Evolutionary conservation across 1,140 invertebrate genomes (phyloP).

Genomic region (Solenopsis fugax): DNA sequence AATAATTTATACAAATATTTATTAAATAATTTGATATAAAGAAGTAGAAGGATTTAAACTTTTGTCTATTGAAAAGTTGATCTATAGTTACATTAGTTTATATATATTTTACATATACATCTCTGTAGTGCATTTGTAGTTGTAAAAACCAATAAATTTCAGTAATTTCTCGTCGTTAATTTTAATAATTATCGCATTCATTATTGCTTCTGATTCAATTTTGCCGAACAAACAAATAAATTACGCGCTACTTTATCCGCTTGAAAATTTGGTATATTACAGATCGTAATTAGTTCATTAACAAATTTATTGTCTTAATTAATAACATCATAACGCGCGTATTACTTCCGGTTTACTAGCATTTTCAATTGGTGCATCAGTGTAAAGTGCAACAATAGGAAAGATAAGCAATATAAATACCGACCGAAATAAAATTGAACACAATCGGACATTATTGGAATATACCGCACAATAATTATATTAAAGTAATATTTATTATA

Average conservation of each 20-base stretch:
- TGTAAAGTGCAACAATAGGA: slow-evolving; percentile 21
- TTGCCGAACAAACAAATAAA: slow-evolving; percentile 49
- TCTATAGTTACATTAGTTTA: background rate
- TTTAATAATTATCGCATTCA: slow-evolving; percentile 49
- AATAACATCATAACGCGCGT: slow-evolving; percentile 46
- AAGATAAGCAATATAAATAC: slow-evolving; percentile 47
- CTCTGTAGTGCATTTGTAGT: background rate
- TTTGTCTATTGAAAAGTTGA: background rate
- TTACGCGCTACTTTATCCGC: slow-evolving; percentile 30
- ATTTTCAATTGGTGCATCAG: slow-evolving; percentile 37
- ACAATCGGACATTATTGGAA: slow-evolving; percentile 11
- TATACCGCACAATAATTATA: background rate
- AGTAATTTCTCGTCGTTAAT: slow-evolving; percentile 48
- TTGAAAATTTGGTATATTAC: slow-evolving; percentile 48
- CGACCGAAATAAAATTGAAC: slow-evolving; percentile 24
- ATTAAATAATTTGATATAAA: background rate
- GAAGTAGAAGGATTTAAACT: background rate
- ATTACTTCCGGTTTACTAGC: slow-evolving; percentile 54
- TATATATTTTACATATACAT: background rate
- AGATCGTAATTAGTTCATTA: slow-evolving; percentile 48
- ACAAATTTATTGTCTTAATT: slow-evolving; percentile 56
- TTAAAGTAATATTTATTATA: slow-evolving; percentile 14
- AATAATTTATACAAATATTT: slow-evolving; percentile 3
- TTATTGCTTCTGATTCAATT: slow-evolving; percentile 44
- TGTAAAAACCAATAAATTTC: slow-evolving; percentile 44